Base-by-base conservation (phyloP, 2,113 vertebrate genomes). In the Empidonax alnorum region DNA sequence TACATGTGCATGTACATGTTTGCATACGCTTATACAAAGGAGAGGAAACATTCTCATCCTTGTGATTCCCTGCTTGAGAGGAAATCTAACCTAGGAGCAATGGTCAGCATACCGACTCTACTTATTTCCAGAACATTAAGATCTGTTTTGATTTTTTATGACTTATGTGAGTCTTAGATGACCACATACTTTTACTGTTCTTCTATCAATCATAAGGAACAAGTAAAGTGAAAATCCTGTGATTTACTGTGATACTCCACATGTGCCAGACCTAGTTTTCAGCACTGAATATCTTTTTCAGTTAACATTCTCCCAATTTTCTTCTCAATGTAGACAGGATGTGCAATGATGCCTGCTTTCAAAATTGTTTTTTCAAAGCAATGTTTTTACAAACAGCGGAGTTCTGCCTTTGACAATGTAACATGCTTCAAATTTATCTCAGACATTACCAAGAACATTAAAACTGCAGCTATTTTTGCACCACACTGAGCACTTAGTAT, bases 31-130 rank as follows among this genome's bases (percentile, higher is more conserved):
- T 72, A 20, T 14, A 12, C 13, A 42, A 79, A 88, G 35, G 10
- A 67, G 5, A 27, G 3, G 13, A 18, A 82, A 22, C 2, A 4
- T 61, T 75, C 18, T 59, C 18, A 52, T 52, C 8, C 21, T 42
- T 7, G 0, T 56, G 7, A 67, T 69, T 52, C 33, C 6, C 21
- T 65, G 7, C n/a, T 83, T 7, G 62, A 73, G 30, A 39, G 8
- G 8, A 78, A 67, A 82, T 31, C 55, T 0, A 0, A 11, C 39
- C 4, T 16, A 8, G 9, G 8, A 61, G 2, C 17, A 80, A 73
- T 8, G 6, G 24, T 59, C 31, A 88, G 35, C 16, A 30, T 28
- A 24, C 6, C 4, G 3, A 4, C 9, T 44, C 16, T 56, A 15
- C 4, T 50, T 62, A 53, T 39, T 85, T 81, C 41, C 33, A 71